phyloP scores from a whole-genome alignment of 1,140 invertebrate species.

The Dryas iulia region DNA sequence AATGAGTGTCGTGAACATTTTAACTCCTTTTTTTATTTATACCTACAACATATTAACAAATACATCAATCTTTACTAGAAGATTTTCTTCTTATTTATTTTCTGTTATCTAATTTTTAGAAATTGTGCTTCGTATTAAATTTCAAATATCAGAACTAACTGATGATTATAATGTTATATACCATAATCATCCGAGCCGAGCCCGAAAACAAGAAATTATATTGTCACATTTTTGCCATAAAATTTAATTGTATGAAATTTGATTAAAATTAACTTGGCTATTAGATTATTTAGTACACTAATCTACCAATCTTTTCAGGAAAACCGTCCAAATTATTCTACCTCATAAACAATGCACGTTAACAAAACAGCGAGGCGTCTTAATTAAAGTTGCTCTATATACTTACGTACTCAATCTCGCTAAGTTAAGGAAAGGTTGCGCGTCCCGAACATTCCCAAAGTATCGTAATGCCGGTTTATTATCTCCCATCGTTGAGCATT shows the following conservation, averaged over 20 bases:
- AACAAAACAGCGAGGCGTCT: conserved; percentile 55
- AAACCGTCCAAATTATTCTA: conserved; percentile 20
- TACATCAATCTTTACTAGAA: too few species aligned
- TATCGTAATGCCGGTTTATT: conserved; percentile 78
- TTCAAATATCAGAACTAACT: too few species aligned
- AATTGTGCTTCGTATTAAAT: too few species aligned
- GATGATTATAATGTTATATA: too few species aligned
- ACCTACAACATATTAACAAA: too few species aligned
- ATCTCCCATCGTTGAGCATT: conserved; percentile 68
- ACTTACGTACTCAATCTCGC: conserved; percentile 73
- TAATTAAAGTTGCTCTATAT: conserved; percentile 75
- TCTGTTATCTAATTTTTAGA: too few species aligned
- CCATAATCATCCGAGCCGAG: too few species aligned
- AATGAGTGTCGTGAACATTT: too few species aligned
- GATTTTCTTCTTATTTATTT: too few species aligned
- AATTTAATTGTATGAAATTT: not conserved
- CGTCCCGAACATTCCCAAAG: conserved; percentile 71
- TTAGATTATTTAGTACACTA: not conserved
- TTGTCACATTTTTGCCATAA: too few species aligned
- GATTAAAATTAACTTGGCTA: not conserved
- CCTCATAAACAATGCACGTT: conserved; percentile 66
- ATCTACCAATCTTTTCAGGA: conserved; percentile 10
- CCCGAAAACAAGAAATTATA: too few species aligned
- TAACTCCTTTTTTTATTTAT: too few species aligned
- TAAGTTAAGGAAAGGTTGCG: conserved; percentile 77